phyloP scores from a whole-genome alignment of 2,888 invertebrate genomes.

The Cerastis rubricosa region DNA sequence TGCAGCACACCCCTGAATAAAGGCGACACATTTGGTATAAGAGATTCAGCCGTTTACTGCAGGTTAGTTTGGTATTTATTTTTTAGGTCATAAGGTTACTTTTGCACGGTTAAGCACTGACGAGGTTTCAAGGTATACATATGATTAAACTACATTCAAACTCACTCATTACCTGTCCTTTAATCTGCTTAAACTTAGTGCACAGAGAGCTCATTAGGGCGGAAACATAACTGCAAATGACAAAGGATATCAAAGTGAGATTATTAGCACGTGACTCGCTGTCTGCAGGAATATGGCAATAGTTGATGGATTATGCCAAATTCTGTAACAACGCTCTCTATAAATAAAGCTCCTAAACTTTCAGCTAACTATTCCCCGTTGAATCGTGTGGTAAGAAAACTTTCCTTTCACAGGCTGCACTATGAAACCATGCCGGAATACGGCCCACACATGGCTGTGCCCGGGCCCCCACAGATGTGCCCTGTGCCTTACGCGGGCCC shows the following conservation, averaged over 20 bases:
- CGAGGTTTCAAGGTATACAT: neutral
- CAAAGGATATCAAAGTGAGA: neutral
- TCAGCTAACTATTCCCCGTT: neutral
- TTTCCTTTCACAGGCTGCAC: conserved; percentile 82
- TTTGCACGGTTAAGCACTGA: neutral
- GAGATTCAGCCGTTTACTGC: conserved; percentile 97
- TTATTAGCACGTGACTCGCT: neutral
- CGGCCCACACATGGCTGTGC: conserved; percentile 90
- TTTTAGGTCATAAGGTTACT: neutral
- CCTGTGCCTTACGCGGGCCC: conserved; percentile 90
- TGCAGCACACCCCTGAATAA: conserved; percentile 97
- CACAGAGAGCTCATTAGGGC: neutral
- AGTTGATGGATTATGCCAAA: neutral
- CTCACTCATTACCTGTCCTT: neutral
- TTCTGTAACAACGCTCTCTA: neutral
- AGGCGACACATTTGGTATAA: conserved; percentile 98
- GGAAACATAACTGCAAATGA: neutral
- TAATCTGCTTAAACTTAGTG: neutral
- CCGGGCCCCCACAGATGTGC: conserved; percentile 91
- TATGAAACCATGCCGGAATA: conserved; percentile 91
- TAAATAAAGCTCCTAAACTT: neutral
- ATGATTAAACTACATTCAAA: neutral
- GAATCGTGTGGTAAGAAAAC: neutral
- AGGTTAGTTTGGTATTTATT: conserved; percentile 84
- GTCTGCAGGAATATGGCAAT: neutral